Percentiles rank a stretch among this genome's conserved stretches.
phyloP scores from a whole-genome alignment of 2,797 vertebrate genomes.

The Chelon auratus region DNA sequence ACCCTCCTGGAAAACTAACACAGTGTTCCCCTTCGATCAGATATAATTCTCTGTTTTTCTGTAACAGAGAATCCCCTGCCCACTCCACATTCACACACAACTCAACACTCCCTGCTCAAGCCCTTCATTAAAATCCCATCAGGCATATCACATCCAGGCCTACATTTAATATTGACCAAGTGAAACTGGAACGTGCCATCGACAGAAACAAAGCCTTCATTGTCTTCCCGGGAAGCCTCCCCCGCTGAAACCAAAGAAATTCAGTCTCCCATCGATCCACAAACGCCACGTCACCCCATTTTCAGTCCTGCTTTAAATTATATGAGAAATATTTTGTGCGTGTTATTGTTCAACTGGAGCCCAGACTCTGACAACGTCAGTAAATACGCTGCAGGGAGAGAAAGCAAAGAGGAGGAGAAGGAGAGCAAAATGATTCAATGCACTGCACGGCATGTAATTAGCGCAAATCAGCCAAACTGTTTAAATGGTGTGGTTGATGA shows the following conservation, averaged over 20 bases:
- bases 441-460: constrained; percentile 48
- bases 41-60: constrained; percentile 30
- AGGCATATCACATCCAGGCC: constrained; percentile 54
- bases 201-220: constrained; percentile 57
- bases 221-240: constrained; percentile 46
- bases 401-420: constrained; percentile 18
- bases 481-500: constrained; percentile 45
- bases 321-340: constrained; percentile 13
- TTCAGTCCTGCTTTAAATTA: constrained; percentile 48
- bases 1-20: constrained; percentile 42
- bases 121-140: constrained; percentile 67
- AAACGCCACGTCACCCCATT: constrained; percentile 35
- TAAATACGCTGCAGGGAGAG: constrained; percentile 33
- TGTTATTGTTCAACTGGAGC: constrained; percentile 36
- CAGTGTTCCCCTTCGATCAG: constrained; percentile 29
- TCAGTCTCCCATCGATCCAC: constrained; percentile 36
- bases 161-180: constrained; percentile 57
- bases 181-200: constrained; percentile 41
- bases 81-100: constrained; percentile 37
- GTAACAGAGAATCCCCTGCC: constrained; percentile 39
- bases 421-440: constrained; percentile 36
- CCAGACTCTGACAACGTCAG: constrained; percentile 32
- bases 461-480: constrained; percentile 33
- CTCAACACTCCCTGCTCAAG: constrained; percentile 48
- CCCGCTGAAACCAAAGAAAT: constrained; percentile 31